phyloP scores from a whole-genome alignment of 2,888 invertebrate species.

The Drosophila histrio region DNA sequence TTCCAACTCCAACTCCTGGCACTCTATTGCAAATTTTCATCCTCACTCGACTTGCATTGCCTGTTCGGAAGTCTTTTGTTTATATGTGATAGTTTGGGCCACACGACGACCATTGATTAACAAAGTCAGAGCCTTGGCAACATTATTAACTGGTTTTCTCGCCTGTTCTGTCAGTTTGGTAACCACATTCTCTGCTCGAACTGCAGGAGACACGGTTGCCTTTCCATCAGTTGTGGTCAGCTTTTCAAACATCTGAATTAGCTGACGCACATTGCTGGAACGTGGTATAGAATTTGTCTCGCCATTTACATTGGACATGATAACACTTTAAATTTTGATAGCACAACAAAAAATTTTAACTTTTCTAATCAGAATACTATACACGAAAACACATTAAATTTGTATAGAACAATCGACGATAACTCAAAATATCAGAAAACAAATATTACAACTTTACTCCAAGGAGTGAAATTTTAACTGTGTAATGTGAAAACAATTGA shows the following conservation, averaged over 20 bases:
- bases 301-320: slow-evolving; percentile 7
- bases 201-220: not conserved
- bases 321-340: not conserved
- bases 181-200: not conserved
- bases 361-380: not conserved
- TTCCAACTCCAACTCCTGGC: not conserved
- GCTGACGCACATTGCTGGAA: slow-evolving; percentile 14
- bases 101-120: slow-evolving; percentile 34
- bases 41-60: not conserved
- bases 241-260: slow-evolving; percentile 36
- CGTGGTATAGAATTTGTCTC: not conserved
- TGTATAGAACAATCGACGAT: not conserved
- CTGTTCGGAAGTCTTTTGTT: not conserved
- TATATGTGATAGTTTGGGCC: not conserved
- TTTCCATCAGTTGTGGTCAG: not conserved
- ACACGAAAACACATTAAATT: not conserved
- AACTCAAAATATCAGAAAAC: not conserved
- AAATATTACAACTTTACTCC: not conserved
- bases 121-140: slow-evolving; percentile 7
- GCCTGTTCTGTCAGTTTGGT: not conserved
- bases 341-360: not conserved
- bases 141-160: not conserved
- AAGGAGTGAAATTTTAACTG: not conserved
- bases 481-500: not conserved
- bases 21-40: not conserved